These are phyloP conservation scores for Argyrosomus regius DNA, from an alignment of 2,797 vertebrate genomes.

Conservation along the genomic window DNA sequence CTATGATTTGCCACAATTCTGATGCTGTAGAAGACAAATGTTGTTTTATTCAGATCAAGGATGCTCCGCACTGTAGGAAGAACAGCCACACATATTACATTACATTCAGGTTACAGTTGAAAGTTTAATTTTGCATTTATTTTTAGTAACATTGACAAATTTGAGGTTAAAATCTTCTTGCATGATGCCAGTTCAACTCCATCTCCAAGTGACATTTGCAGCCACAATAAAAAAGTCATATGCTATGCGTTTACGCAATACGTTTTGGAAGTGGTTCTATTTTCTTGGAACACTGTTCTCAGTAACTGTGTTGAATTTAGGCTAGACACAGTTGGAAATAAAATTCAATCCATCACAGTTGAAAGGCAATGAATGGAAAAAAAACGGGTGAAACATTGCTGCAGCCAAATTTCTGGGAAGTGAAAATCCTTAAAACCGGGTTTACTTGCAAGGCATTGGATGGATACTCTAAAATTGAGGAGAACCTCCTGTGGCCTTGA, in stretches of 20 bases:
- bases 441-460: neutral
- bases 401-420: constrained; percentile 3
- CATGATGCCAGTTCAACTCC: neutral
- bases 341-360: constrained; percentile 7
- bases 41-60: neutral
- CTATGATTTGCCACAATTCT: neutral
- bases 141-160: neutral
- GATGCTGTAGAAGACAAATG: neutral
- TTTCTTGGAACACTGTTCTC: neutral
- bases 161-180: neutral
- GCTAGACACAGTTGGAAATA: neutral
- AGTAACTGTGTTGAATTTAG: neutral
- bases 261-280: neutral
- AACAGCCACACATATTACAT: no score
- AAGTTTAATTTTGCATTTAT: neutral
- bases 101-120: neutral
- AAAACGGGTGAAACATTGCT: neutral
- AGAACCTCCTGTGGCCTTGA: neutral
- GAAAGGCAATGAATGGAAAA: neutral
- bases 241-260: neutral
- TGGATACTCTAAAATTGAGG: neutral
- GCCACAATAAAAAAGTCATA: neutral
- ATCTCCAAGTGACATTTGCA: neutral
- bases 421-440: neutral
- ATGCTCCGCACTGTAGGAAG: neutral